phyloP scores from a whole-genome alignment of 1,140 invertebrate genomes.

The Brachionus plicatilis region DNA sequence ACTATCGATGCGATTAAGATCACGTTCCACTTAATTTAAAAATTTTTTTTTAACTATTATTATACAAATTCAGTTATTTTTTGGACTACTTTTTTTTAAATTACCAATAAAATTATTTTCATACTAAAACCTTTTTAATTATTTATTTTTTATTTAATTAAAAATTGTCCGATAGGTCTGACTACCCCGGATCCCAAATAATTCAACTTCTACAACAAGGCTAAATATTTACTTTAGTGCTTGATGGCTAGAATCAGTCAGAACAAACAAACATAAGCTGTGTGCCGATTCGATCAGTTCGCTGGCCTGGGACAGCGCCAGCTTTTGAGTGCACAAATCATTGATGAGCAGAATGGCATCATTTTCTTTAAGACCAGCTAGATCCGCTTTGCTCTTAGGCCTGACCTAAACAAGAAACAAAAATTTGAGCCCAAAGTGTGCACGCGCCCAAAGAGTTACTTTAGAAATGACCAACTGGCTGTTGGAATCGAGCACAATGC shows the following conservation, averaged over 20 bases:
- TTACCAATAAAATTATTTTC: too few relatives aligned
- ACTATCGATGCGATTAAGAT: too few relatives aligned
- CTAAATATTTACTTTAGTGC: not conserved
- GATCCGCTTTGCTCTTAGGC: conserved; percentile 9
- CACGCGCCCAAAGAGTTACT: not conserved
- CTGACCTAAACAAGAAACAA: not conserved
- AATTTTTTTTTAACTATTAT: too few relatives aligned
- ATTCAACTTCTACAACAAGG: too few relatives aligned
- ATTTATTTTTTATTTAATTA: too few relatives aligned
- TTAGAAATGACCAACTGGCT: not conserved
- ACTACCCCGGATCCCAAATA: too few relatives aligned
- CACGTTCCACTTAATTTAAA: too few relatives aligned
- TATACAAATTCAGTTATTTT: too few relatives aligned
- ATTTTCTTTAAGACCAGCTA: conserved; percentile 33
- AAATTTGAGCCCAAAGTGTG: not conserved
- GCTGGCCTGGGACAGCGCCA: not conserved
- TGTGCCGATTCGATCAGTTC: conserved; percentile 17
- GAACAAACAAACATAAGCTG: conserved; percentile 6
- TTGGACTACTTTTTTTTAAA: too few relatives aligned
- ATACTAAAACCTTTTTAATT: too few relatives aligned
- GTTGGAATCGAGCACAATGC: not conserved
- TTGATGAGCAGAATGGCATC: conserved; percentile 3
- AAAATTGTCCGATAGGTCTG: too few relatives aligned
- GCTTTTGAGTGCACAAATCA: not conserved
- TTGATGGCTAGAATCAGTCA: not conserved